Evolutionary conservation across 2,888 invertebrate species (phyloP).

Genomic region (Acrocyrtus sp.): DNA sequence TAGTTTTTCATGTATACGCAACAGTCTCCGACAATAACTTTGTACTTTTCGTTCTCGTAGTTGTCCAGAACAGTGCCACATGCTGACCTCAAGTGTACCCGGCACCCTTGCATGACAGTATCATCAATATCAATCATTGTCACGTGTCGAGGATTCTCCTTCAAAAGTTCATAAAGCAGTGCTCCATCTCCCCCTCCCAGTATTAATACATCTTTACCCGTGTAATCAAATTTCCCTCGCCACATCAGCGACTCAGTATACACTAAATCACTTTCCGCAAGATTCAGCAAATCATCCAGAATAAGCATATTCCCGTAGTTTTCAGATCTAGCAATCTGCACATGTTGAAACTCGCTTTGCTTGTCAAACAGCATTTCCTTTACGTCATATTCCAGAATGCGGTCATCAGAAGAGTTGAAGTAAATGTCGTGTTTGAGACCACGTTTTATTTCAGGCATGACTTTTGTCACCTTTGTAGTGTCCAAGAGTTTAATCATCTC

Average conservation of each 20-base stretch:
- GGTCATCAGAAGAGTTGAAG: slow-evolving; percentile 75
- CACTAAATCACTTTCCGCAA: slow-evolving; percentile 89
- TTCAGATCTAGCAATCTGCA: slow-evolving; percentile 89
- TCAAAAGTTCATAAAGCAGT: slow-evolving; percentile 84
- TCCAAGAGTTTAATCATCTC: slow-evolving; percentile 19
- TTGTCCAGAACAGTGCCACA: slow-evolving; percentile 88
- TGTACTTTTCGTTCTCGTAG: slow-evolving; percentile 80
- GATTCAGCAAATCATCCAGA: slow-evolving; percentile 84
- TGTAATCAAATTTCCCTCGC: slow-evolving; percentile 81
- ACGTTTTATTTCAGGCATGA: slow-evolving; percentile 36
- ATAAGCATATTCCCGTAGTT: slow-evolving; percentile 89
- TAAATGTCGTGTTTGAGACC: slow-evolving; percentile 45
- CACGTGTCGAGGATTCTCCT: slow-evolving; percentile 88
- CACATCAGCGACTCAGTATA: slow-evolving; percentile 93
- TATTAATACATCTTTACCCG: slow-evolving; percentile 89
- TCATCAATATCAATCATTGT: slow-evolving; percentile 84
- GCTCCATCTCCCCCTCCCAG: slow-evolving; percentile 95
- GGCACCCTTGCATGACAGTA: slow-evolving; percentile 86
- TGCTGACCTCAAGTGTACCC: slow-evolving; percentile 82
- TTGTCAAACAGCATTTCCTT: slow-evolving; percentile 84
- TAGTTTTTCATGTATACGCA: slow-evolving; percentile 83
- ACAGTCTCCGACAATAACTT: slow-evolving; percentile 92
- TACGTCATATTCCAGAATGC: slow-evolving; percentile 90
- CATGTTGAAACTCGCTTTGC: slow-evolving; percentile 85
- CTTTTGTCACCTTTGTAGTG: slow-evolving; percentile 33